Base-by-base conservation (phyloP, 1,140 invertebrate genomes). In the Drosophila oshimai region DNA sequence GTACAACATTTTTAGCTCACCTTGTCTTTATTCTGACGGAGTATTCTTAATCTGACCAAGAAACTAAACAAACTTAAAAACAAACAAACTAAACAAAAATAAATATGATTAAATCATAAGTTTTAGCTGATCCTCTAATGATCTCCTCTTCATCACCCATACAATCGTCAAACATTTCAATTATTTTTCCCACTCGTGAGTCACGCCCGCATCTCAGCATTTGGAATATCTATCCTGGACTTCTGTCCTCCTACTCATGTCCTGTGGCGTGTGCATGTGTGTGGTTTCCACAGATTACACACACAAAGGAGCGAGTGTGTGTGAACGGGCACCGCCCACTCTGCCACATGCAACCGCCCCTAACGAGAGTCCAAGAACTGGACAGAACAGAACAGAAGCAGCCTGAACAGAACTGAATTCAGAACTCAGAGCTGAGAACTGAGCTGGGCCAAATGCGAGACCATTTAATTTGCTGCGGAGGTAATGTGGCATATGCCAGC, bases 391-490 rank as follows among this genome's bases (percentile, higher is more conserved):
- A 6, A 54, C 41, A 45, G 51, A 9, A 60, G 12, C 50, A 28
- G 18, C 18, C 50, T 15, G 24, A 28, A 0, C 17, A 17, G 49
- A 60, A 28, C 50, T 17, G 34, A 61, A n/a, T n/a, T n/a, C n/a
- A n/a, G n/a, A n/a, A n/a, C n/a, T n/a, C n/a, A n/a, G n/a, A n/a
- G n/a, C n/a, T n/a, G n/a, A n/a, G n/a, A n/a, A 50, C 50, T 46
- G 34, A 55, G 55, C 57, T 51, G 71, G 50, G 62, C 49, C 54
- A 37, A 80, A 80, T 80, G 76, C 77, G 58, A 83, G 81, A 67
- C 70, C 77, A 81, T 87, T 88, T 87, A 87, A 87, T 87, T 87
- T 87, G 81, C 76, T 80, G 76, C 69, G 70, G 77, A 87, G 83
- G 81, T 77, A 87, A 88, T 87, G 83, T 71, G 81, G 76, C 81